phyloP scores from a whole-genome alignment of 2,113 vertebrate genomes.

The Chunga burmeisteri region DNA sequence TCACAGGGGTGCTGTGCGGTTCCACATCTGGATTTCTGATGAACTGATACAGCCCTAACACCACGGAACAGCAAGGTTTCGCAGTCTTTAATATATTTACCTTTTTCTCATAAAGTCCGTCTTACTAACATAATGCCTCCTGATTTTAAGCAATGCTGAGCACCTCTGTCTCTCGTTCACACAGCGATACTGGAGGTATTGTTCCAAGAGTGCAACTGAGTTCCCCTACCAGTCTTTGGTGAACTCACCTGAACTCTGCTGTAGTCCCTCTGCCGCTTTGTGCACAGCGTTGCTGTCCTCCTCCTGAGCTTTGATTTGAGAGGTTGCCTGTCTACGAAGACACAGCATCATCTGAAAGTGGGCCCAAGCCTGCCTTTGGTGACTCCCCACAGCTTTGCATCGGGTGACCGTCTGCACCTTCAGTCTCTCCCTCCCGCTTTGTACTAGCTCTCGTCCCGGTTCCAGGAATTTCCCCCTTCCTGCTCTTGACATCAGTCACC shows the following conservation, averaged over 20 bases:
- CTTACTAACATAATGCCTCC: background rate
- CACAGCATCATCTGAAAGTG: background rate
- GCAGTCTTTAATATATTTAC: background rate
- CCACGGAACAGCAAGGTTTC: fast-evolving
- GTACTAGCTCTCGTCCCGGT: background rate
- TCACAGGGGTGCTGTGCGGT: background rate
- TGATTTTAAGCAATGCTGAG: background rate
- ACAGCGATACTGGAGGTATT: background rate
- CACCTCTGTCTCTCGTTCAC: background rate
- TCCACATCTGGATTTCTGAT: background rate
- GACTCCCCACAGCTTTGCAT: background rate
- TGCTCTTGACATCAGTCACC: background rate
- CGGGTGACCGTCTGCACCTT: background rate
- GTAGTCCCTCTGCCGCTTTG: background rate
- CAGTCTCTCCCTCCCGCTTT: background rate
- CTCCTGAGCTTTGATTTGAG: background rate
- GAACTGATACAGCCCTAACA: background rate
- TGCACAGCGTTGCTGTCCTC: background rate
- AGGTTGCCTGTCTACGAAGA: background rate
- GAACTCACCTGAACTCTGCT: background rate
- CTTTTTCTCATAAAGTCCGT: background rate
- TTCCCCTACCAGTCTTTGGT: background rate
- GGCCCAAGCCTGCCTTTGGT: background rate
- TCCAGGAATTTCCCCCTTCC: background rate
- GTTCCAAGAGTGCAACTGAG: background rate